These are phyloP conservation scores for Drosophila orosa DNA, from an alignment of 1,140 invertebrate species.

Conservation along the genomic window DNA sequence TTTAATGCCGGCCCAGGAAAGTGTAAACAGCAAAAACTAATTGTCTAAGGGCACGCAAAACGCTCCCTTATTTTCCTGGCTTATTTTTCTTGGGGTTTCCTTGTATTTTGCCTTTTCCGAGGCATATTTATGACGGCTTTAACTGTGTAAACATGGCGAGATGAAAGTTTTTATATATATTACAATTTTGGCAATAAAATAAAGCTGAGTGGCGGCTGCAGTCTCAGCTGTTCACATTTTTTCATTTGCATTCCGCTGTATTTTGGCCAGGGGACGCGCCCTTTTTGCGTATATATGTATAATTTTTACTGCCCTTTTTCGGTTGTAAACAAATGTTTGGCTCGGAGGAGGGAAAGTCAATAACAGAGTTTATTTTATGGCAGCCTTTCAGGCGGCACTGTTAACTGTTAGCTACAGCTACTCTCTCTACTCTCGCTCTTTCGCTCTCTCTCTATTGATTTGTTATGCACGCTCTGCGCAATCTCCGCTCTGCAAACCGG, in stretches of 20 bases:
- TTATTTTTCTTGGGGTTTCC: neutral
- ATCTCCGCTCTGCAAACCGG: constrained; percentile 41
- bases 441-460: constrained; percentile 59
- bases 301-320: constrained; percentile 9
- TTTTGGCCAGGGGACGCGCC: constrained; percentile 61
- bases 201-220: constrained; percentile 21
- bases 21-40: constrained; percentile 63
- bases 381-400: constrained; percentile 64
- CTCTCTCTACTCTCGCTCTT: neutral
- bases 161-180: constrained; percentile 56
- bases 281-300: constrained; percentile 43
- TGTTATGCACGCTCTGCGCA: constrained; percentile 64
- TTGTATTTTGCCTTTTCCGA: neutral
- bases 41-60: constrained; percentile 58
- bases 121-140: constrained; percentile 36
- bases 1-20: constrained; percentile 48
- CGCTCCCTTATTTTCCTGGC: constrained; percentile 13
- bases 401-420: constrained; percentile 41
- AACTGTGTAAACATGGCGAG: constrained; percentile 47
- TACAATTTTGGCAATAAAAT: constrained; percentile 19
- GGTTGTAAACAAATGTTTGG: constrained; percentile 63
- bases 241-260: constrained; percentile 43
- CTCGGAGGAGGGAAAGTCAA: constrained; percentile 14
- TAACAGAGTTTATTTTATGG: constrained; percentile 67
- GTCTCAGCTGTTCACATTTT: constrained; percentile 46